These are phyloP conservation scores for Crotophaga sulcirostris DNA, from an alignment of 2,113 vertebrate species.

Conservation along the genomic window DNA sequence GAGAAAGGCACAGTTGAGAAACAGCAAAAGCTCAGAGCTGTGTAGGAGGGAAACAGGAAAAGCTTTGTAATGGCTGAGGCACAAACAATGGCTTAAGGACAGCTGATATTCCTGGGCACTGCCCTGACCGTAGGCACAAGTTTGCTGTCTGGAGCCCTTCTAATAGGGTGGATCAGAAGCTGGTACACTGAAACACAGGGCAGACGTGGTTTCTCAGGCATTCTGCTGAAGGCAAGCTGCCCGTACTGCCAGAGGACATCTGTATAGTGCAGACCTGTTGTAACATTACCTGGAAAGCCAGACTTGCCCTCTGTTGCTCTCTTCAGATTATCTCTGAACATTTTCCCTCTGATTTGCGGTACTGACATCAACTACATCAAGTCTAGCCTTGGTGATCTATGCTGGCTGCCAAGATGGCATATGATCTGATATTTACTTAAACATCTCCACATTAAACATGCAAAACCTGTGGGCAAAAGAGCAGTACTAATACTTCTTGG, in stretches of 20 bases:
- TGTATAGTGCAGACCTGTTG: not conserved
- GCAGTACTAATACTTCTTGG: not conserved
- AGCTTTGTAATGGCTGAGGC: not conserved
- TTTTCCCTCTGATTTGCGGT: not conserved
- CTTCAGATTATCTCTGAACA: not conserved
- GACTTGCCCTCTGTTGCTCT: not conserved
- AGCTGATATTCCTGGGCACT: not conserved
- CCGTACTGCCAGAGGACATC: no score
- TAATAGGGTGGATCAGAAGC: not conserved
- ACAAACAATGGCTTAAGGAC: not conserved
- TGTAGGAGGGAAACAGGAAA: not conserved
- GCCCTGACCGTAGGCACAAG: not conserved
- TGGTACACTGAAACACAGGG: rapidly evolving
- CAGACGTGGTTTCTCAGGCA: not conserved
- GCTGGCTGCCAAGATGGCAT: not conserved
- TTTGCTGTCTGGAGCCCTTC: not conserved
- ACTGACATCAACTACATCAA: not conserved
- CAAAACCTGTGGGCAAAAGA: not conserved
- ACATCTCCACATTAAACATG: not conserved
- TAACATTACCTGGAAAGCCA: not conserved
- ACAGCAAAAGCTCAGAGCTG: not conserved
- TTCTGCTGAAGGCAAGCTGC: not conserved
- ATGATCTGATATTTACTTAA: not conserved
- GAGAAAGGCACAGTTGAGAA: not conserved
- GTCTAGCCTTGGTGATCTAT: not conserved